These are phyloP conservation scores for Aurelia sp. DNA, from an alignment of 30 jellyfish, hydroid and myxozoan genomes.

Conservation along the genomic window DNA sequence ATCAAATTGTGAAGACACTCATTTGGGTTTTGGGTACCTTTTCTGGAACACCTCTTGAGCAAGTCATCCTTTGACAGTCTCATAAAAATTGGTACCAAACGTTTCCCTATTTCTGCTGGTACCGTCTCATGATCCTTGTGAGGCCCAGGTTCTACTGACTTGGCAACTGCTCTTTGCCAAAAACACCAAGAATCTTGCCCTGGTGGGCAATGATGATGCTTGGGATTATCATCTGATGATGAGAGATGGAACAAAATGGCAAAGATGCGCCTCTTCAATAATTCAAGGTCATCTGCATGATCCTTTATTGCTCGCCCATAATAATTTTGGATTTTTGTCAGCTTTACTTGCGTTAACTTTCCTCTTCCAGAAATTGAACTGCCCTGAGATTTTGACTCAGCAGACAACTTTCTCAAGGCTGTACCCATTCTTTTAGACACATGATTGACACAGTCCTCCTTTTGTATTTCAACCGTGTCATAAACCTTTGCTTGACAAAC, in stretches of 20 bases:
- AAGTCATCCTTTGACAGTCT: slow-evolving; percentile 9
- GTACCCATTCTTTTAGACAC: too few relatives aligned
- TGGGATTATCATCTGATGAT: too few relatives aligned
- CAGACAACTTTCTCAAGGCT: too few relatives aligned
- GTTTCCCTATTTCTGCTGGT: not conserved
- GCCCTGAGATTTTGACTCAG: too few relatives aligned
- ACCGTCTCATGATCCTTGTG: not conserved
- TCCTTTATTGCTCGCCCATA: slow-evolving; percentile 16
- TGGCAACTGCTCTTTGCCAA: not conserved
- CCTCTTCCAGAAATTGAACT: too few relatives aligned
- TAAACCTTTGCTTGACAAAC: too few relatives aligned
- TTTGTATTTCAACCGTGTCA: too few relatives aligned
- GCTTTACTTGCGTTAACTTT: too few relatives aligned
- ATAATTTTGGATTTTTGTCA: slow-evolving; percentile 9
- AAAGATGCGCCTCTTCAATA: not conserved
- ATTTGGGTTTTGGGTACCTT: not conserved
- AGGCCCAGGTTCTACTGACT: not conserved
- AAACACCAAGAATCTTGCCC: slow-evolving; percentile 11
- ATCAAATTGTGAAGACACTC: not conserved
- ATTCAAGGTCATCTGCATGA: not conserved
- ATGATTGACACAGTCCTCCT: too few relatives aligned
- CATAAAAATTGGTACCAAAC: not conserved
- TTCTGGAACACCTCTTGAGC: not conserved
- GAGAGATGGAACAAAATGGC: too few relatives aligned
- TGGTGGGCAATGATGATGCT: not conserved